Evolutionary conservation across 2,888 invertebrate genomes (phyloP), one percentile per base, ranked within the genome.

Genomic region (Diplolepis rosae): DNA sequence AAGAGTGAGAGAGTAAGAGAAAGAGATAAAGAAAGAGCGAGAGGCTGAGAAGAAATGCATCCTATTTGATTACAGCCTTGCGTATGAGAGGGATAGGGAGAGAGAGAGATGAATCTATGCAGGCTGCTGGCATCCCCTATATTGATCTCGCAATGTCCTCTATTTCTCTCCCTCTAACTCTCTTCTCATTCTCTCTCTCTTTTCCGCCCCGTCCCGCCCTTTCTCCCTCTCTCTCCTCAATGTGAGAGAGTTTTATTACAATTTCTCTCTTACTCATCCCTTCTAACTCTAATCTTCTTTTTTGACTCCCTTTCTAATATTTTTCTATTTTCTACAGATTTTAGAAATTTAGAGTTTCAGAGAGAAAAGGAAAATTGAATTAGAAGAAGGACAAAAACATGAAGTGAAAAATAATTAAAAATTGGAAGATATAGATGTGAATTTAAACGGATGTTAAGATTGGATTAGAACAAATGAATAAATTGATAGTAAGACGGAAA

Each of bases 141-240:
- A 79, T 81, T 79, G 80, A 80, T 81, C 78, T 71, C 75, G 65
- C 68, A 15, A 61, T 68, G 18, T 71, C 50, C 54, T 72, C 69
- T 56, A 18, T 45, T 71, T 71, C 66, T 72, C 68, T 73, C 54
- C 61, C 69, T 56, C 32, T 71, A 24, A 70, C 65, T 51, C 30
- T 27, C 71, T 50, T 18, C 56, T 65, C 27, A 50, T 52, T 54
- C 68, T 18, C 32, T 52, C 50, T 50, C 51, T 50, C 67, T 56
- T 72, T 70, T 45, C 48, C 73, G 69, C 66, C 71, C 69, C 71
- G 68, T 66, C 51, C 42, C 61, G 35, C 74, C 75, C 69, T 68
- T 66, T 74, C 67, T 65, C 70, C 39, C 65, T 30, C 69, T 52
- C 68, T 27, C 42, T 68, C 18, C 42, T 11, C 13, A 30, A 51